A percentile compares a stretch with the other conserved stretches of the same genome.
Evolutionary conservation across 2,113 vertebrate genomes (phyloP).

Genomic region (Ochotona curzoniae): DNA sequence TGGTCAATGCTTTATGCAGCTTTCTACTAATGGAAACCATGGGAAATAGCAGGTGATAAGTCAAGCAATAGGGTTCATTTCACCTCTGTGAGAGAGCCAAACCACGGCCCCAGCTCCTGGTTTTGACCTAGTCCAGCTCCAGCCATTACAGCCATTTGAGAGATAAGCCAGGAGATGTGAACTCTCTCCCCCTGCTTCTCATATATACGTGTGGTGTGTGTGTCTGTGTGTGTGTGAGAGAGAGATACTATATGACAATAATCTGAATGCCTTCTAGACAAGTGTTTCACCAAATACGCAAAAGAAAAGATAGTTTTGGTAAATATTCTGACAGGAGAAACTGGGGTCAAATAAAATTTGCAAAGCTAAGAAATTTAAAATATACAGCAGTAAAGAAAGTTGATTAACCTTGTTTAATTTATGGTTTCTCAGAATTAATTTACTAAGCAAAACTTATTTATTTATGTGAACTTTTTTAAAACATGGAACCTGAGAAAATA

Average conservation of each 20-base stretch:
- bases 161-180: no score
- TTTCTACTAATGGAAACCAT: no score
- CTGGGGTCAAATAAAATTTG: conserved; percentile 20
- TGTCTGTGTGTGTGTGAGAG: no score
- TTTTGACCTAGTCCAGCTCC: no score
- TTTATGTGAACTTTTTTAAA: conserved; percentile 28
- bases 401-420: conserved; percentile 12
- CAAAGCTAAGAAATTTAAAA: not conserved
- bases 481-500: not conserved
- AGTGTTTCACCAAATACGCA: conserved; percentile 25
- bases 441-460: conserved; percentile 31
- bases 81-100: no score
- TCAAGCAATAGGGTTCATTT: no score
- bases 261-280: not conserved
- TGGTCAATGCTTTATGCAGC: no score
- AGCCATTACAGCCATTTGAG: no score
- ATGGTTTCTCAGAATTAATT: conserved; percentile 23
- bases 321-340: not conserved
- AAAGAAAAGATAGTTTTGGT: conserved; percentile 2
- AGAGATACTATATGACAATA: not conserved
- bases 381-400: not conserved
- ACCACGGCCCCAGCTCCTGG: no score
- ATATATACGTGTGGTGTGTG: no score
- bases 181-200: no score
- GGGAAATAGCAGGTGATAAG: no score